Percentiles rank a stretch among this genome's conserved stretches.
phyloP scores from a whole-genome alignment of 2,888 invertebrate species.

The Acholoe squamosa region DNA sequence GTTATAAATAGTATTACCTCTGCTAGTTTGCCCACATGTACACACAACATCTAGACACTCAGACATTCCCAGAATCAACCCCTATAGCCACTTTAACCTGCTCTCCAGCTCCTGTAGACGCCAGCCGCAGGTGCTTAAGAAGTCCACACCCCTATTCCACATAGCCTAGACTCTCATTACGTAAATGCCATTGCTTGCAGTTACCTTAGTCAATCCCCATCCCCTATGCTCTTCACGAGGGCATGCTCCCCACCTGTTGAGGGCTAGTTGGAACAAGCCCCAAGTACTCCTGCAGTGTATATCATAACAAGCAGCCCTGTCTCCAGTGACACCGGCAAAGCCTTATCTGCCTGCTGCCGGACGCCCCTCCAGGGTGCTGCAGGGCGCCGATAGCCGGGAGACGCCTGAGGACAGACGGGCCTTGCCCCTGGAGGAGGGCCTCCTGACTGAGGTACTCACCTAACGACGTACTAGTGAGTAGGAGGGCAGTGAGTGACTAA shows the following conservation, averaged over 20 bases:
- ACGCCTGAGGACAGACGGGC: not conserved
- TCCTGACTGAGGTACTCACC: not conserved
- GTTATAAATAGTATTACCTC: no score
- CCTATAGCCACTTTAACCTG: no score
- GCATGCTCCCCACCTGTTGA: not conserved
- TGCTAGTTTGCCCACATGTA: no score
- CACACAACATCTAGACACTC: no score
- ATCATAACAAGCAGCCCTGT: slow-evolving; percentile 21
- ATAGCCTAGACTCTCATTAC: no score
- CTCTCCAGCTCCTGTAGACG: no score
- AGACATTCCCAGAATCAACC: no score
- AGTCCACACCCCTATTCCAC: no score
- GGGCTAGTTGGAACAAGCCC: not conserved
- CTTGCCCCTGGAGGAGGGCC: not conserved
- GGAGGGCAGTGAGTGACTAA: not conserved
- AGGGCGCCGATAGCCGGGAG: not conserved
- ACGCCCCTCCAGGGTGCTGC: slow-evolving; percentile 7
- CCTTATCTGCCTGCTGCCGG: slow-evolving; percentile 3
- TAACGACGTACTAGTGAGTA: not conserved
- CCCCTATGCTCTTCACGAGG: not conserved
- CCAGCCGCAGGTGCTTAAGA: no score
- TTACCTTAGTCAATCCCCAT: no score
- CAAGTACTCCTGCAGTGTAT: not conserved
- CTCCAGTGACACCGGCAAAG: not conserved
- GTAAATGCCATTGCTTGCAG: no score